These are phyloP conservation scores for Brachyhypopomus occidentalis DNA, from an alignment of 2,113 vertebrate genomes.

Conservation along the genomic window DNA sequence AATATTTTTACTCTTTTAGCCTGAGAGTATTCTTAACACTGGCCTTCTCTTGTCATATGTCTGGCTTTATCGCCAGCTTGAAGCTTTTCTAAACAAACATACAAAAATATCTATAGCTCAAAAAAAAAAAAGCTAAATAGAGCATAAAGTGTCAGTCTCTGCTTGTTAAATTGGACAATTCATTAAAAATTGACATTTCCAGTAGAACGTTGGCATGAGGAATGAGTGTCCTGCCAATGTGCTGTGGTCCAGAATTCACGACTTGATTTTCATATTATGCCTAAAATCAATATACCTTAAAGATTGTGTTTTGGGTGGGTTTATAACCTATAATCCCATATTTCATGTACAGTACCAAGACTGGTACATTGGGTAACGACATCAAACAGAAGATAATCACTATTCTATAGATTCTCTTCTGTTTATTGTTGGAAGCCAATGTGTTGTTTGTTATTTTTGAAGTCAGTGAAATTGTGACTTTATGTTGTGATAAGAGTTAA, in stretches of 20 bases:
- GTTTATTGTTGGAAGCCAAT: too few species aligned
- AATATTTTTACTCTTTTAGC: too few species aligned
- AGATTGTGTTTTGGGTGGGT: not conserved
- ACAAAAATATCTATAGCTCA: not conserved
- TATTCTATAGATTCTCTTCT: not conserved
- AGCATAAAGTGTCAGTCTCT: not conserved
- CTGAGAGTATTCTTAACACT: too few species aligned
- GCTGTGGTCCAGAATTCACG: not conserved
- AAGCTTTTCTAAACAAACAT: not conserved
- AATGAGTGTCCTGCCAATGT: not conserved
- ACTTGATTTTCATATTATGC: not conserved
- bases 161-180: not conserved
- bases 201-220: not conserved
- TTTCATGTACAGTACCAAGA: not conserved
- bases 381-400: too few species aligned
- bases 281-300: not conserved
- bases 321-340: slow-evolving; percentile 2
- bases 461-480: not conserved
- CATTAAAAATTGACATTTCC: not conserved
- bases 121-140: not conserved
- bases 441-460: not conserved
- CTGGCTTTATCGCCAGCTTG: not conserved
- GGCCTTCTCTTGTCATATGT: not conserved
- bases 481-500: not conserved
- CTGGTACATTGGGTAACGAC: too few species aligned